A percentile compares a stretch with the other conserved stretches of the same genome.
Conservation (phyloP, 2,797 vertebrate genomes). For the Prionace glauca region DNA sequence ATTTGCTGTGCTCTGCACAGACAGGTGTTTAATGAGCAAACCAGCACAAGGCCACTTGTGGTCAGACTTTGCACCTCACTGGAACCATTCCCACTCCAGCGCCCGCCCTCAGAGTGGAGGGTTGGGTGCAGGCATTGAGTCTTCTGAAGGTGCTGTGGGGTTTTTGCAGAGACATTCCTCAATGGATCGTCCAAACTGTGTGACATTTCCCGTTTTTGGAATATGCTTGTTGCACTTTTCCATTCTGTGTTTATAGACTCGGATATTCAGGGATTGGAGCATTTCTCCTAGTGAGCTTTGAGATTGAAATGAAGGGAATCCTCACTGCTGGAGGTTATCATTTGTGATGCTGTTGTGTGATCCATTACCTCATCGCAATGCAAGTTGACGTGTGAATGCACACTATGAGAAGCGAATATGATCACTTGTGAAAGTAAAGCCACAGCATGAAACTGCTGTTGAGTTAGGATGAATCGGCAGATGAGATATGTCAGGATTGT, state of each 20-base stretch:
- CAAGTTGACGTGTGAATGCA: not conserved
- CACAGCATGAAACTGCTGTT: not conserved
- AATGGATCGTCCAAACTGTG: too few species aligned
- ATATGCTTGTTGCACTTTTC: too few species aligned
- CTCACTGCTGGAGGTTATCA: not conserved
- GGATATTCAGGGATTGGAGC: not conserved
- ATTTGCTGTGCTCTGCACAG: too few species aligned
- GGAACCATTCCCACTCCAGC: too few species aligned
- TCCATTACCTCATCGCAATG: not conserved
- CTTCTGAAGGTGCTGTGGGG: too few species aligned
- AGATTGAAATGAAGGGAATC: not conserved
- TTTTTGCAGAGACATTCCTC: too few species aligned
- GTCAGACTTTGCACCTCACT: too few species aligned
- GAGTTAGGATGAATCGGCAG: not conserved
- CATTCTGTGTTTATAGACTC: not conserved
- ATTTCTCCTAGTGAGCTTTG: not conserved
- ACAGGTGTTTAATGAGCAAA: too few species aligned
- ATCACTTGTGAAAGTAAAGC: not conserved
- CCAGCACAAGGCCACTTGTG: too few species aligned
- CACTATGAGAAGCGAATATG: not conserved
- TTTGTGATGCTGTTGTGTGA: not conserved
- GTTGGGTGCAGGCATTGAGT: too few species aligned
- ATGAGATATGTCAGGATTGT: not conserved
- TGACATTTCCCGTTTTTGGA: too few species aligned
- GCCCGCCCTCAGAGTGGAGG: too few species aligned